Conservation (phyloP, 2,113 vertebrate genomes). For the Scolopax mira region DNA sequence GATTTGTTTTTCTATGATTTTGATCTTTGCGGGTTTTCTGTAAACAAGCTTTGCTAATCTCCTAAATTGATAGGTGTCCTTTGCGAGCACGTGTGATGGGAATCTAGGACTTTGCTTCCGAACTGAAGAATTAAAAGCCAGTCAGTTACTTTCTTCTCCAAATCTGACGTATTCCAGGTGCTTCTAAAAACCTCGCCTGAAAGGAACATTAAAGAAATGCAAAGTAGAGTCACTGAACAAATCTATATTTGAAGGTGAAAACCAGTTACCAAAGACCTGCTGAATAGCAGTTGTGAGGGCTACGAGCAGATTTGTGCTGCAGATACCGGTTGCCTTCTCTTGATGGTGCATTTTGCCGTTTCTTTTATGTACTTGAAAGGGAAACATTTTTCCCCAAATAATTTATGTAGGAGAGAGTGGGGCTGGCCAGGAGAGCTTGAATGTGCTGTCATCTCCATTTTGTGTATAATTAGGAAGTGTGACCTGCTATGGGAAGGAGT, state of each 20-base stretch:
- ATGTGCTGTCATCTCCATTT: not conserved
- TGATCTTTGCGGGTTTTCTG: conserved; percentile 36
- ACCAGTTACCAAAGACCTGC: not conserved
- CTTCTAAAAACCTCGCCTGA: conserved; percentile 9
- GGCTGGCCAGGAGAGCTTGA: not conserved
- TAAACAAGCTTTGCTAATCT: conserved; percentile 49
- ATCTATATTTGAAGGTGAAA: conserved; percentile 26
- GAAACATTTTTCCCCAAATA: not conserved
- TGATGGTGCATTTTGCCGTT: not conserved
- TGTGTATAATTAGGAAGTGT: not conserved
- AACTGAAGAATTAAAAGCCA: conserved; percentile 28
- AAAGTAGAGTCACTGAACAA: not conserved
- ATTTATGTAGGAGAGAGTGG: not conserved
- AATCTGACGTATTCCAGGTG: conserved; percentile 27
- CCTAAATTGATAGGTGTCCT: conserved; percentile 34
- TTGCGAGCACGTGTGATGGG: not conserved
- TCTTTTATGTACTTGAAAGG: not conserved
- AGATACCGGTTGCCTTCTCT: not conserved
- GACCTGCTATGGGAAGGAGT: not conserved
- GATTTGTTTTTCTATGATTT: not conserved
- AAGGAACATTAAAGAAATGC: conserved; percentile 43
- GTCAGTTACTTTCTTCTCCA: conserved; percentile 16
- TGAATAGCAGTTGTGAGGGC: not conserved
- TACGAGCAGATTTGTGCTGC: not conserved
- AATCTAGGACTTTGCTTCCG: conserved; percentile 35